phyloP scores from a whole-genome alignment of 2,113 vertebrate species.

The Trematomus loennbergii region DNA sequence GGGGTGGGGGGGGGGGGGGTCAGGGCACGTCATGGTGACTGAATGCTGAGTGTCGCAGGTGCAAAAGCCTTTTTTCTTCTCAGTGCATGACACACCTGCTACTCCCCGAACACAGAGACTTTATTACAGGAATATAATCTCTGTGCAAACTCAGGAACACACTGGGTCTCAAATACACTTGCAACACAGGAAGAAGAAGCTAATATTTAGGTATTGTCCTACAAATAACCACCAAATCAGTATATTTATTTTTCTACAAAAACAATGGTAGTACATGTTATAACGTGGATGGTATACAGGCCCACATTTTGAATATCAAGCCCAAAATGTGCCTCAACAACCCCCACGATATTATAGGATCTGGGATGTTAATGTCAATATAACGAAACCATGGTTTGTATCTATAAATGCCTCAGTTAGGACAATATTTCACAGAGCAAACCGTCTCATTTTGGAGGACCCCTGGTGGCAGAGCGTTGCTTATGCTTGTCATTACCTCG shows the following conservation, averaged over 20 bases:
- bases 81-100: conserved; percentile 47
- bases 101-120: conserved; percentile 15
- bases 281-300: neutral
- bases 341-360: neutral
- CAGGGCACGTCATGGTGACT: conserved; percentile 18
- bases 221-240: neutral
- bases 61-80: conserved; percentile 23
- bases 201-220: too few relatives aligned
- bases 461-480: conserved; percentile 33
- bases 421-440: neutral
- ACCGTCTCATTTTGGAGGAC: conserved; percentile 32
- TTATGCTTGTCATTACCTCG: conserved; percentile 7
- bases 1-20: too few relatives aligned
- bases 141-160: neutral
- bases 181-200: neutral
- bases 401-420: neutral
- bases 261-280: neutral
- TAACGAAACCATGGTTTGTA: neutral
- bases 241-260: neutral
- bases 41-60: conserved; percentile 27
- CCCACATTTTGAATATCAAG: neutral
- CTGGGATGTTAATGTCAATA: neutral
- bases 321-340: neutral
- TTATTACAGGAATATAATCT: conserved; percentile 3
- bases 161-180: neutral